Evolutionary conservation across 2,888 invertebrate species (phyloP).

Genomic region (Agapostemon virescens): DNA sequence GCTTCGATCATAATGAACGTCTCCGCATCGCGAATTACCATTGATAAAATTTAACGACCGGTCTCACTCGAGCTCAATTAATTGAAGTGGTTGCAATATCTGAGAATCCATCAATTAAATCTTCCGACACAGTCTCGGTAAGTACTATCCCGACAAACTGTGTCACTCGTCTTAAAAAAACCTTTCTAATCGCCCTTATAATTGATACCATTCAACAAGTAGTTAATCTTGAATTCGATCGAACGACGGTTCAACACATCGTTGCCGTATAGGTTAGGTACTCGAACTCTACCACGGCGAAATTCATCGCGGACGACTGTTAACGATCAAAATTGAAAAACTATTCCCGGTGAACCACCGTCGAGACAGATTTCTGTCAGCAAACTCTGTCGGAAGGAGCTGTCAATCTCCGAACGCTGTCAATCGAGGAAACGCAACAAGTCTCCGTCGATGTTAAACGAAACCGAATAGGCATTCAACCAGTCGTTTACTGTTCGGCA

Average conservation of each 20-base stretch:
- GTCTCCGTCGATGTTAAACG: not conserved
- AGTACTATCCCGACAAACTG: not conserved
- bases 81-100: not conserved
- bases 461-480: slow-evolving; percentile 9
- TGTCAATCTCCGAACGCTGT: not conserved
- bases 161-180: not conserved
- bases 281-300: not conserved
- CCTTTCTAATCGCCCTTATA: not conserved
- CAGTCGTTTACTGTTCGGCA: not conserved
- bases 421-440: not conserved
- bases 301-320: not conserved
- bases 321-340: not conserved
- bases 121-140: not conserved
- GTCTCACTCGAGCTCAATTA: not conserved
- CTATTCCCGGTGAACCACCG: not conserved
- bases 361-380: not conserved
- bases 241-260: not conserved
- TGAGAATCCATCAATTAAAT: not conserved
- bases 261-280: not conserved
- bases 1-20: not conserved
- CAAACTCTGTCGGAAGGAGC: not conserved
- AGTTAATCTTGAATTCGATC: not conserved
- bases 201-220: not conserved
- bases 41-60: not conserved
- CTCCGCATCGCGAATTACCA: no score